Evolutionary conservation across 1,140 invertebrate genomes (phyloP), one percentile per base, ranked within the genome.

Genomic region (Fragariocoptes setiger): DNA sequence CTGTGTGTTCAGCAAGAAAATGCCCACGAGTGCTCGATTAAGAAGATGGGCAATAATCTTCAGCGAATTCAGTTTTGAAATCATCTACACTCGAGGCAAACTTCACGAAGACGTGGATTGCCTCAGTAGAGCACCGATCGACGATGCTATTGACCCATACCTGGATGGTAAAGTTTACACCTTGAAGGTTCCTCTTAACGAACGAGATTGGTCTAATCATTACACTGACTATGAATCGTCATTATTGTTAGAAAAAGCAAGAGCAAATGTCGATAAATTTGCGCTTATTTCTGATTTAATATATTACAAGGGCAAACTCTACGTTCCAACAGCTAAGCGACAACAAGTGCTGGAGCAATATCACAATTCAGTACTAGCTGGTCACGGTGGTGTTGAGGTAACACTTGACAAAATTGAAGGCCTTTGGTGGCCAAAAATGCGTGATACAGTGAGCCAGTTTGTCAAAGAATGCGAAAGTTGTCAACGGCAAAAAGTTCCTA

Each of bases 51-150:
- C 45, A 1, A 8, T 44, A 15, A 22, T 25, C 3, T 35, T 48
- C 13, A 20, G 18, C 12, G 15, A 38, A 21, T 44, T 35, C 19
- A 19, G 43, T 18, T 47, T 47, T 35, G 17, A 39, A 1, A 36
- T 47, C 15, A 43, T 18, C 2, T 47, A 47, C 31, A 42, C 21
- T n/a, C n/a, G 14, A 19, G 44, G 46, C 1, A 20, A 12, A 21
- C 2, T n/a, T n/a, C 44, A 47, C 35, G 2, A 39, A 17, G 42
- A 47, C 1, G 46, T 17, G 19, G 44, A 47, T 39, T 35, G 15
- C 19, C 19, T 46, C 2, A 40, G 37, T 8, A 16, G 43, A 31
- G 25, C 25, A 8, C 25, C 25, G n/a, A n/a, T 31, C 8, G 25
- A 31, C n/a, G n/a, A 31, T 31, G 25, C 25, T 8, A 31, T 31